phyloP scores from a whole-genome alignment of 2,888 invertebrate species.

The Tryphoninae sp. region DNA sequence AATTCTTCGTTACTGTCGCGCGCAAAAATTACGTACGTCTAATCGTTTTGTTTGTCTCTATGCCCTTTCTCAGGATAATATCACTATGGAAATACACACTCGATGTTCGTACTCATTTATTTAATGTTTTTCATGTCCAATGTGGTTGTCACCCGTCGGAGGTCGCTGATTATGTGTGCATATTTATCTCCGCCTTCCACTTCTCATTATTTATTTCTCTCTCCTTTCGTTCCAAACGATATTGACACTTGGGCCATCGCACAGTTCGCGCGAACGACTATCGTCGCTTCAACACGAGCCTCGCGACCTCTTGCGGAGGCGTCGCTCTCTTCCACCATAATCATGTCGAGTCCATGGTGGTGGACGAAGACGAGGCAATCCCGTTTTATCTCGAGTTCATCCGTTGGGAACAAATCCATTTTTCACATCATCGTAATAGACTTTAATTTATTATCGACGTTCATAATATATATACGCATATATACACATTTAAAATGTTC shows the following conservation, averaged over 20 bases:
- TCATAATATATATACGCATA: constrained; percentile 26
- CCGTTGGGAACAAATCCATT: constrained; percentile 9
- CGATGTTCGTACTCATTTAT: constrained; percentile 37
- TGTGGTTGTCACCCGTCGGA: not conserved
- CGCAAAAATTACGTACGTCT: constrained; percentile 22
- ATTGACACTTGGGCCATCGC: constrained; percentile 1
- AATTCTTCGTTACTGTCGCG: constrained; percentile 28
- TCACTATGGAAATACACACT: constrained; percentile 55
- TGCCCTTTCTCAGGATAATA: constrained; percentile 44
- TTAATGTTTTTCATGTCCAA: not conserved
- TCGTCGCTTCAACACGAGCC: not conserved
- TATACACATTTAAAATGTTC: constrained; percentile 45
- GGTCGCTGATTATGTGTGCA: constrained; percentile 47
- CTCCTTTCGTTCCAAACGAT: not conserved
- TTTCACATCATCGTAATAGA: constrained; percentile 15
- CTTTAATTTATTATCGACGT: constrained; percentile 25
- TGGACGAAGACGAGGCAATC: not conserved
- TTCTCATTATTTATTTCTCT: not conserved
- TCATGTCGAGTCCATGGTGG: too few species aligned
- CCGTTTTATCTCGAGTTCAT: not conserved
- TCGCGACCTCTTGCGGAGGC: not conserved
- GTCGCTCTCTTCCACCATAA: too few species aligned
- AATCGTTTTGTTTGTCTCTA: constrained; percentile 31
- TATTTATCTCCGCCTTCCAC: not conserved
- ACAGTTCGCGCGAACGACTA: not conserved